Percentiles rank a stretch among this genome's conserved stretches.
Evolutionary conservation across 2,888 invertebrate genomes (phyloP).

Genomic region (Eilema griseolum): DNA sequence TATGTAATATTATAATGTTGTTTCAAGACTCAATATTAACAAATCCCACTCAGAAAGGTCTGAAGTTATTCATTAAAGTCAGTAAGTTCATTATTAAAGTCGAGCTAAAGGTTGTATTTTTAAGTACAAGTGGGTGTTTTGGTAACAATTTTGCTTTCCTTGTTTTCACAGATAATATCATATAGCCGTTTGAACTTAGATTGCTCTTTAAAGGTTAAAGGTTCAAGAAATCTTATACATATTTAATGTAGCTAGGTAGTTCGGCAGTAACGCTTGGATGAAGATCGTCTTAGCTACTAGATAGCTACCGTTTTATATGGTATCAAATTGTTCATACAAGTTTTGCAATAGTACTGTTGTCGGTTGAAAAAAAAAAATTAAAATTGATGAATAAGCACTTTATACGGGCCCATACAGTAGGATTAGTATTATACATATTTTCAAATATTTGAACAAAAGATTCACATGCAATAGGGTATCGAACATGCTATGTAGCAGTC

Average conservation of each 20-base stretch:
- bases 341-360: no score
- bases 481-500: not conserved
- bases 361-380: no score
- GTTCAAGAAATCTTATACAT: not conserved
- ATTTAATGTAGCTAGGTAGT: not conserved
- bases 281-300: not conserved
- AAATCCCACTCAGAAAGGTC: not conserved
- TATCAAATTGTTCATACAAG: not conserved
- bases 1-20: no score
- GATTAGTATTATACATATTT: no score
- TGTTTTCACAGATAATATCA: not conserved
- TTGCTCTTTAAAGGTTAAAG: slow-evolving; percentile 43
- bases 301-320: not conserved
- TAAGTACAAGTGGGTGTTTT: slow-evolving; percentile 8
- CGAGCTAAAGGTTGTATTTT: not conserved
- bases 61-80: no score
- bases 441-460: no score
- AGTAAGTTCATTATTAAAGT: not conserved
- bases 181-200: slow-evolving; percentile 46
- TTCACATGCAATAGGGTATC: no score
- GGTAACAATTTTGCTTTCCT: not conserved
- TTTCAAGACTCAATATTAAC: not conserved
- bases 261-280: not conserved
- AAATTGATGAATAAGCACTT: no score
- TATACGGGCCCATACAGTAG: no score